Evolutionary conservation across 2,797 vertebrate species (phyloP).

Genomic region (Neosilurus mollespiculum): DNA sequence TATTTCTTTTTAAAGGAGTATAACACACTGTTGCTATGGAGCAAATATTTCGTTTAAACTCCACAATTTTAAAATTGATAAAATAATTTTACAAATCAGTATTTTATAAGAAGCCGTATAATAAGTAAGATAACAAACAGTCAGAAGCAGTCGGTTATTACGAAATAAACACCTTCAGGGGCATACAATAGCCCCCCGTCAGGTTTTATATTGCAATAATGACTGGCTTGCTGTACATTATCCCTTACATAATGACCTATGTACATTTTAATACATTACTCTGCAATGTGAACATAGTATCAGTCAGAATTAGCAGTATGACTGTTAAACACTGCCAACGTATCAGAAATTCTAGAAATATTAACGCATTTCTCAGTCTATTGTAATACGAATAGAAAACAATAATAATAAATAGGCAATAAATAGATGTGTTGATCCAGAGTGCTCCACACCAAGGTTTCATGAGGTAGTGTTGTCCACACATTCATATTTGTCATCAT

Average conservation of each 20-base stretch:
- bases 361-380: neutral
- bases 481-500: constrained; percentile 40
- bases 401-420: constrained; percentile 71
- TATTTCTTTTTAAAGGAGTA: too few species aligned
- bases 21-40: too few species aligned
- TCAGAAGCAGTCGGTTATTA: too few species aligned
- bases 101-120: too few species aligned
- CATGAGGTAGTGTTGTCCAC: constrained; percentile 70
- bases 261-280: constrained; percentile 1
- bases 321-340: constrained; percentile 7
- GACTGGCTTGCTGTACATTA: too few species aligned
- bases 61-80: too few species aligned
- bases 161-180: too few species aligned
- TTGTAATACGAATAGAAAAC: constrained; percentile 22
- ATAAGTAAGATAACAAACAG: too few species aligned
- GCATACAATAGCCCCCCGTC: too few species aligned
- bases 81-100: too few species aligned
- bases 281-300: neutral
- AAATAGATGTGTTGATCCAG: constrained; percentile 55
- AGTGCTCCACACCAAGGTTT: constrained; percentile 29
- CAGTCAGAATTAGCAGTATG: neutral
- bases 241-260: neutral
- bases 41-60: too few species aligned
- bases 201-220: too few species aligned
- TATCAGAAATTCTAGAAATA: neutral